These are phyloP conservation scores for Ranitomeya imitator DNA, from an alignment of 2,113 vertebrate genomes.

Conservation along the genomic window DNA sequence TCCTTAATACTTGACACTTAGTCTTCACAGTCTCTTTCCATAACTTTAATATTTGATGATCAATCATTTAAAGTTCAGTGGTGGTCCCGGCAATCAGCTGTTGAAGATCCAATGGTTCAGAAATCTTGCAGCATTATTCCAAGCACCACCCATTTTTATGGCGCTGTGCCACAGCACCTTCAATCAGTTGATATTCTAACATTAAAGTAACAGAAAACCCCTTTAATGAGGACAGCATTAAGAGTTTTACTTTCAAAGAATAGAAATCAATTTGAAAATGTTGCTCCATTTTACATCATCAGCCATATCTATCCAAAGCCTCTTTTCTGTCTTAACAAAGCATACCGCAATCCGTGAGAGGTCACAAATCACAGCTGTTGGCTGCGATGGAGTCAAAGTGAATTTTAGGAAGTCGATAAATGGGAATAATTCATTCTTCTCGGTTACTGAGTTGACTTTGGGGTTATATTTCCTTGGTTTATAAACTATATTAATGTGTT, in stretches of 20 bases:
- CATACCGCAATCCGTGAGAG: background rate
- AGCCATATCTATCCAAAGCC: background rate
- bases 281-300: background rate
- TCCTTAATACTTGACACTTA: no score
- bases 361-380: constrained; percentile 22
- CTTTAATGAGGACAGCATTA: background rate
- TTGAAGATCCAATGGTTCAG: no score
- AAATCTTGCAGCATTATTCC: no score
- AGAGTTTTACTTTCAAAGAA: background rate
- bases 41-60: no score
- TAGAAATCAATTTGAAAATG: background rate
- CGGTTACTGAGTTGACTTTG: background rate
- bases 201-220: no score
- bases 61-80: no score
- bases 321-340: background rate
- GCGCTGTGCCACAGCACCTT: no score
- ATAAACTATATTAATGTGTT: constrained; percentile 28
- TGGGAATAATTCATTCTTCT: constrained; percentile 1
- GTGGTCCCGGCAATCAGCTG: no score
- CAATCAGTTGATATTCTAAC: no score
- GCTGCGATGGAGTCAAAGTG: background rate
- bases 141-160: no score
- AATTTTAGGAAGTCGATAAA: constrained; percentile 17
- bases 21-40: no score
- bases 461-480: constrained; percentile 16